Base-by-base conservation (phyloP, 2,797 vertebrate species). In the Adelosebastes latens region DNA sequence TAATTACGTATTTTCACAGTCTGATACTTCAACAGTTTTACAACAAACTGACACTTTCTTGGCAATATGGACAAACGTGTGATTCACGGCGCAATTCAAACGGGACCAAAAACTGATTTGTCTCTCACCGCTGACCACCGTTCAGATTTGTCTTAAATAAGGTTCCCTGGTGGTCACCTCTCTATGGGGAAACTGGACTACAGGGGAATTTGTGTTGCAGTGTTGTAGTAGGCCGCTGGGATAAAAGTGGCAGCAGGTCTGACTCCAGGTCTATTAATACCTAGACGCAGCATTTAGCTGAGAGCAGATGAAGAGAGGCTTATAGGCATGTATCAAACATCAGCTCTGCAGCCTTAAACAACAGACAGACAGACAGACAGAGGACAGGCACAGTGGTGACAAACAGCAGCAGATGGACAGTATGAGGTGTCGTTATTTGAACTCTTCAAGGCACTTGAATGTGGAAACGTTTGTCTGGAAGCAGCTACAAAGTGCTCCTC, bases 241-340 rank as follows among this genome's bases (percentile, higher is more conserved):
- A 58, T 52, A 31, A 70, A 82, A 71, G 36, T 25, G 82, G 64
- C 77, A 31, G 67, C 73, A 46, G 55, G 2, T 24, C 72, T 14
- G 72, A 32, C 49, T 58, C 34, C 59, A 53, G 52, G 67, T 79
- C 83, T 91, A 86, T 85, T 79, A 76, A 88, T 88, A 89, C 46
- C 46, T 49, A 60, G 20, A 66, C 20, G 49, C 53, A 52, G 5
- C 64, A 55, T 76, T 58, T 42, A 34, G 56, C 74, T 65, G 79
- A 69, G 66, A 70, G 79, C 56, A 24, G 39, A 61, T 53, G 55
- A 18, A 32, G 68, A 58, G 46, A 56, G 67, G 75, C 68, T 31
- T 55, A 55, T 5, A 60, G 64, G 24, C 75, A 46, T 60, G 55
- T 67, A 55, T 66, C 74, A 75, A 27, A 81, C 61, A 72, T 75